Conservation (phyloP, 2,888 invertebrate species). For the Molanna angustata region DNA sequence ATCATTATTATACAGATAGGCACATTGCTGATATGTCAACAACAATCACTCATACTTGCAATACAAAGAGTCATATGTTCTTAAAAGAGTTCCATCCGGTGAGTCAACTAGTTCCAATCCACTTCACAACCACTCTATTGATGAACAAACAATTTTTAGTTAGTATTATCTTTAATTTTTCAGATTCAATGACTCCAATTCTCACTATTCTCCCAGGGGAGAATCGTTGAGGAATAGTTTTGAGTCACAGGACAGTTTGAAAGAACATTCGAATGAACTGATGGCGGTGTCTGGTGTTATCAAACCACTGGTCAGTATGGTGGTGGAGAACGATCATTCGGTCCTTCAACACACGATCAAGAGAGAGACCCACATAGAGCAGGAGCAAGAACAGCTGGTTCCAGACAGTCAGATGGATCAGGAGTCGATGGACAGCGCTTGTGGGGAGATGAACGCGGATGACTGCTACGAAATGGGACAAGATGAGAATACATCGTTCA, state of each 20-base stretch:
- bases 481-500: slow-evolving; percentile 4
- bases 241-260: background rate
- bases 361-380: background rate
- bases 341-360: background rate
- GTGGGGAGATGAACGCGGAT: slow-evolving; percentile 5
- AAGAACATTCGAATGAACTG: background rate
- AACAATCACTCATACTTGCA: too few species aligned
- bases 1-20: too few species aligned
- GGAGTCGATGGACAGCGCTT: slow-evolving; percentile 6
- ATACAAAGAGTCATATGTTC: too few species aligned
- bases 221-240: background rate
- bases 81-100: too few species aligned
- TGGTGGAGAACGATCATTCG: background rate
- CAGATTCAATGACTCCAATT: background rate
- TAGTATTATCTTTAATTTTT: too few species aligned
- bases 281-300: background rate
- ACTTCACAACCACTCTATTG: too few species aligned
- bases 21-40: too few species aligned
- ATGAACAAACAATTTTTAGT: too few species aligned
- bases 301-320: background rate
- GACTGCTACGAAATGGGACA: slow-evolving; percentile 4
- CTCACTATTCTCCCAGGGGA: background rate
- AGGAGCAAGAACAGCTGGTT: slow-evolving; percentile 12
- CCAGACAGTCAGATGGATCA: slow-evolving; percentile 20
- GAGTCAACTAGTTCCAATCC: too few species aligned